phyloP scores from a whole-genome alignment of 2,797 vertebrate genomes.

The Gymnothorax reevesii region DNA sequence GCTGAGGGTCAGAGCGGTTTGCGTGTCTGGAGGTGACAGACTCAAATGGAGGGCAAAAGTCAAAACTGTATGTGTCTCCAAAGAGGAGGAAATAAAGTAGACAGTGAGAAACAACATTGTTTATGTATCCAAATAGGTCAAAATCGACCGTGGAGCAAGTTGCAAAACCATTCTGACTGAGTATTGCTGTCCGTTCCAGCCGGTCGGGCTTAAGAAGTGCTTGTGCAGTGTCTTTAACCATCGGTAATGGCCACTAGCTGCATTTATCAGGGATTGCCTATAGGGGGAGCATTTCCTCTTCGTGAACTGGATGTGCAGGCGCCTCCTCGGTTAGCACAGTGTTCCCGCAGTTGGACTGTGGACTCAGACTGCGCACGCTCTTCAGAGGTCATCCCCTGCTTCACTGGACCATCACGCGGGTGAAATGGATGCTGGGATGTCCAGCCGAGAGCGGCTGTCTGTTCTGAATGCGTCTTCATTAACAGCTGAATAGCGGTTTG shows the following conservation, averaged over 20 bases:
- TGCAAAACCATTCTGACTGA: too few species aligned
- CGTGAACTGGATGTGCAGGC: neutral
- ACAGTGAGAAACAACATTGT: neutral
- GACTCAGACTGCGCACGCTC: neutral
- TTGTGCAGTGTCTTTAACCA: neutral
- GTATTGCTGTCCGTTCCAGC: neutral
- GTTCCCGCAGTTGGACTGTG: neutral
- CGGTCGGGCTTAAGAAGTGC: neutral
- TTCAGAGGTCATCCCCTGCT: neutral
- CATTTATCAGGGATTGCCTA: neutral
- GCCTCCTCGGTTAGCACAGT: neutral
- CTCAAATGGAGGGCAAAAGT: neutral
- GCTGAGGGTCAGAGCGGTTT: too few species aligned
- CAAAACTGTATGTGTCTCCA: neutral
- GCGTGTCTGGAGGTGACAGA: too few species aligned
- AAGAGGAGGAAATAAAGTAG: neutral
- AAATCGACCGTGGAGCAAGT: too few species aligned
- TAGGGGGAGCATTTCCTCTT: neutral
- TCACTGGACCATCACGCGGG: neutral
- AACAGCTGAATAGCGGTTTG: neutral
- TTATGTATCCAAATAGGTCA: too few species aligned
- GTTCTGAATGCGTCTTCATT: neutral
- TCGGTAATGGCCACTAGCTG: neutral
- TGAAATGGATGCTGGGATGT: neutral
- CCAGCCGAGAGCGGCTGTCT: neutral